A percentile compares a stretch with the other conserved stretches of the same genome.
These are phyloP conservation scores for Enhydra lutris DNA, from an alignment of 2,113 vertebrate species.

Conservation along the genomic window DNA sequence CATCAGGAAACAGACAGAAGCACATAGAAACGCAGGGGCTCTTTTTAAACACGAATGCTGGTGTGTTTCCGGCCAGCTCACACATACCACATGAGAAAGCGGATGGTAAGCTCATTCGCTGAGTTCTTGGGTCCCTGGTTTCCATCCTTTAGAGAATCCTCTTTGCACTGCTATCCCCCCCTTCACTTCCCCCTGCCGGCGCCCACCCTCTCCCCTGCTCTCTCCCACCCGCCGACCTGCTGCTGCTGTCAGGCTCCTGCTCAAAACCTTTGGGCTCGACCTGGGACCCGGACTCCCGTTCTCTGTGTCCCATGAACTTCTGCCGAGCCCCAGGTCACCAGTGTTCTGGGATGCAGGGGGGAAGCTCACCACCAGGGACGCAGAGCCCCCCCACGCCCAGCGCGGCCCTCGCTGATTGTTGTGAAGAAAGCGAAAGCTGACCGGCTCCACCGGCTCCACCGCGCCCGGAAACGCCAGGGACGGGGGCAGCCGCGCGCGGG, in stretches of 20 bases:
- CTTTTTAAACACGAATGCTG: background rate
- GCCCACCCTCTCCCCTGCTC: accelerated
- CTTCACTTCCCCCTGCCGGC: too few species aligned
- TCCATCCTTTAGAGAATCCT: background rate
- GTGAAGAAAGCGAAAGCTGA: background rate
- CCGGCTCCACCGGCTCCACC: background rate
- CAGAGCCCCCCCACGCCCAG: background rate
- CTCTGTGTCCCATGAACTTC: background rate
- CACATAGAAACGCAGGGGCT: background rate
- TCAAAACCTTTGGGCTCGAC: background rate
- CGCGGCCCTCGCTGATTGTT: background rate
- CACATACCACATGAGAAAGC: background rate
- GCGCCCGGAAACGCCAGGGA: background rate
- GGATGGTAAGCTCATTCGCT: background rate
- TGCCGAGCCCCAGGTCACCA: background rate
- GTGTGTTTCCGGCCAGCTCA: background rate
- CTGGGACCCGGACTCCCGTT: background rate
- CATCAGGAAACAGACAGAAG: background rate
- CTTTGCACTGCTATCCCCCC: background rate
- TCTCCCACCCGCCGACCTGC: background rate
- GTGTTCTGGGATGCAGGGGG: background rate
- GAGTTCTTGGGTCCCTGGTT: background rate
- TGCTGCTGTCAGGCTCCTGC: background rate
- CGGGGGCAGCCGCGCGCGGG: too few species aligned
- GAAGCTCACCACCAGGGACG: background rate